Evolutionary conservation across 2,113 vertebrate genomes (phyloP), one percentile per base, ranked within the genome.

Genomic region (Erinaceus europaeus): DNA sequence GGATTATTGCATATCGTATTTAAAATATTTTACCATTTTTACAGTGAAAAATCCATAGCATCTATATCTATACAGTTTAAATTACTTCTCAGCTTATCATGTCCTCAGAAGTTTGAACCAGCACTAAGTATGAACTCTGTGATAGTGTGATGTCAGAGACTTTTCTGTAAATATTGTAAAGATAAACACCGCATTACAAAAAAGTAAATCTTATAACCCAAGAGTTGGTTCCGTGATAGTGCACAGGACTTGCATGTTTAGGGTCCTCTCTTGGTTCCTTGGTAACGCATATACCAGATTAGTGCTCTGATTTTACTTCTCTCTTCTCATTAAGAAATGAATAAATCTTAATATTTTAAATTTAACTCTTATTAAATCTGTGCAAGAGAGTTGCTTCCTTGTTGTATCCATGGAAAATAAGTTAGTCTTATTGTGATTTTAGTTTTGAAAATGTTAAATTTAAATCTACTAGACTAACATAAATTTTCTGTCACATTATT

Each of bases 341-440:
- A n/a, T n/a, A n/a, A n/a, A n/a, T n/a, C n/a, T n/a, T n/a, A n/a
- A n/a, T n/a, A n/a, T n/a, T n/a, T n/a, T n/a, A n/a, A n/a, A n/a
- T n/a, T n/a, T n/a, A n/a, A n/a, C n/a, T n/a, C n/a, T n/a, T n/a
- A n/a, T 80, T n/a, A 76, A 77, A 81, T 64, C 27, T 61, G 15
- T 79, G 29, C 25, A 84, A 76, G 69, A 25, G 3, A 84, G 72
- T 93, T 92, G 84, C 4, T 86, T 68, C 11, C 52, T 72, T 42
- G 21, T 13, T 62, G 4, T 59, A 0, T 80, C 50, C 15, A 90
- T 57, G 59, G n/a, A 29, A 90, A 65, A 23, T 36, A 83, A 50
- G 57, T 84, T 92, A 48, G 68, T 81, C 57, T 91, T 90, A 77
- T 4, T 50, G 38, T 69, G 10, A 50, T 83, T 5, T 90, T 79